Base-by-base conservation (phyloP, 2,113 vertebrate species). In the Phaethon lepturus region DNA sequence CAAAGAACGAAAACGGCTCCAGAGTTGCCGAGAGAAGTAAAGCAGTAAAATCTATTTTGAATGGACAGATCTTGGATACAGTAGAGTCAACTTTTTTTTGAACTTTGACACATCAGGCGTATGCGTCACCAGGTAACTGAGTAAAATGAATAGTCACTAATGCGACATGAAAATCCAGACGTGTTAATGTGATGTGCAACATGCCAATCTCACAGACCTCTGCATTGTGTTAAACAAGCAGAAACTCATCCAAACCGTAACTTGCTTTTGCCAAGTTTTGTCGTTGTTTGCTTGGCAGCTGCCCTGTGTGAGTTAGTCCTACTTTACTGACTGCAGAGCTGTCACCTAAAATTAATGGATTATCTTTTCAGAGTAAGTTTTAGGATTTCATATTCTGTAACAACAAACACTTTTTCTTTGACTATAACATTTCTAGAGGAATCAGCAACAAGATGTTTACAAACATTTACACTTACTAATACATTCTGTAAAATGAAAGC, bases 261-360 rank as follows among this genome's bases (percentile, higher is more conserved):
- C 49, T 79, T 75, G 29, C 35, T 93, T 96, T 90, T 90, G 94
- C 84, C 55, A 95, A 81, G 50, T 83, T 80, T 63, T 64, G 59
- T 42, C 4, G 3, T 50, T 50, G 38, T 94, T 93, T 79, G 14
- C 49, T 91, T 92, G 73, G 91, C 93, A 93, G 82, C 72, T 92
- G n/a, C 80, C 64, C 47, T 56, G 11, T 23, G 11, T 52, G 88
- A 45, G 31, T 92, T 93, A 72, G 45, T 82, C 96, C 66, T 92
- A 13, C 66, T 90, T 93, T 71, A 90, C 47, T 50, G 91, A 86
- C 77, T 38, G 64, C 33, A 71, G 52, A 96, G 24, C 56, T 95
- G 73, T 83, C 67, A 88, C 17, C 6, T 53, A 58, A 68, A 55
- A 44, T 74, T 60, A 76, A n/a, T 67, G 60, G 60, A 55, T 67